A percentile compares a stretch with the other conserved stretches of the same genome.
Conservation (phyloP, 2,797 vertebrate genomes). For the Leptodactylus fallax region DNA sequence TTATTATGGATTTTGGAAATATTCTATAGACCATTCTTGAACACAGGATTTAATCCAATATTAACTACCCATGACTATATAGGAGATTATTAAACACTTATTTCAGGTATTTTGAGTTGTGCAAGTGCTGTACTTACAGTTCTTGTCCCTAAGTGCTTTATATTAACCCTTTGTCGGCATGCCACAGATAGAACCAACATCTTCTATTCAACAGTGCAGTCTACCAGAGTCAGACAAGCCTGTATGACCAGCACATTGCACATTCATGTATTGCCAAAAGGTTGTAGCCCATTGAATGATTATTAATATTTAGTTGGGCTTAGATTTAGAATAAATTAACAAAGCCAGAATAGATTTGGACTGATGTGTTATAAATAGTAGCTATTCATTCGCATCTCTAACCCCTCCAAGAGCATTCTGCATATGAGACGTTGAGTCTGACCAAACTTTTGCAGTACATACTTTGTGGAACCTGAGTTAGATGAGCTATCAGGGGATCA, state of each 20-base stretch:
- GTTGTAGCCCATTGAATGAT: background rate
- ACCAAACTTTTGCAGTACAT: no score
- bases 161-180: constrained; percentile 20
- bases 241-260: constrained; percentile 2
- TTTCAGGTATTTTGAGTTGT: background rate
- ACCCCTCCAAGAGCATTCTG: no score
- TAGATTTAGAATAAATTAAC: background rate
- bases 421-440: background rate
- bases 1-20: constrained; percentile 6
- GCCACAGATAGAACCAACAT: background rate
- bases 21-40: background rate
- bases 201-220: background rate
- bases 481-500: background rate
- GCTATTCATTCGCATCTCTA: background rate
- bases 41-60: constrained; percentile 10
- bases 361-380: background rate
- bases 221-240: background rate
- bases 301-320: background rate
- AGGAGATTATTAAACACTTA: background rate
- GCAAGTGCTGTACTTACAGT: constrained; percentile 29
- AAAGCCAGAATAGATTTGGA: background rate
- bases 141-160: constrained; percentile 54
- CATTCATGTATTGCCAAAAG: background rate
- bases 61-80: background rate
- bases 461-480: background rate